Conservation (phyloP, 2,888 invertebrate genomes). For the Exephanes ischioxanthus region DNA sequence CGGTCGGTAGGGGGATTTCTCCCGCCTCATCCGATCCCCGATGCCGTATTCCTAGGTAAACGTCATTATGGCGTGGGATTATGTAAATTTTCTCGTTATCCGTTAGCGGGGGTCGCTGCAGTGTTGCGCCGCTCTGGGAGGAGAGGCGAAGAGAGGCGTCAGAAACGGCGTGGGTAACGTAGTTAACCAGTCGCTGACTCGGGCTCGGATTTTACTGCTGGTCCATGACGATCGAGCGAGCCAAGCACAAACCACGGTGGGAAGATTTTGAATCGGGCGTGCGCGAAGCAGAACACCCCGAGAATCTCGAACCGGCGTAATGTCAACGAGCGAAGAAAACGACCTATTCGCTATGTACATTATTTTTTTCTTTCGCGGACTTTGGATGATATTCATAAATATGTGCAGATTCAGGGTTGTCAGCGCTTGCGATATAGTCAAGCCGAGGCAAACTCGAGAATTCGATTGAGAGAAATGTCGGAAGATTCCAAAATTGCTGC, state of each 20-base stretch:
- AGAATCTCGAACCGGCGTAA: background rate
- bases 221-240: constrained; percentile 23
- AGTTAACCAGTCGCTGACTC: constrained; percentile 46
- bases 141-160: constrained; percentile 29
- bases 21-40: constrained; percentile 10
- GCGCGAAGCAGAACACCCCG: background rate
- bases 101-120: constrained; percentile 59
- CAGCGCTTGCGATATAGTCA: background rate
- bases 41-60: constrained; percentile 68
- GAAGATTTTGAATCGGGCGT: background rate
- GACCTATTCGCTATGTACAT: background rate
- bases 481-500: background rate
- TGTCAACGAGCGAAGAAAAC: background rate
- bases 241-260: constrained; percentile 10
- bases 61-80: constrained; percentile 72
- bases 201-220: constrained; percentile 39
- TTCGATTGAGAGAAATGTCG: background rate
- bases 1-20: constrained; percentile 6
- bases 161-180: constrained; percentile 43
- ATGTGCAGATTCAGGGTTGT: too few relatives aligned
- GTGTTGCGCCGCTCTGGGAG: constrained; percentile 38
- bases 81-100: constrained; percentile 74
- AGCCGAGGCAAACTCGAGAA: background rate
- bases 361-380: background rate
- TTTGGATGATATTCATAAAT: too few relatives aligned